A percentile compares a stretch with the other conserved stretches of the same genome.
Conservation (phyloP, 2,113 vertebrate species). For the Falcunculus frontatus region DNA sequence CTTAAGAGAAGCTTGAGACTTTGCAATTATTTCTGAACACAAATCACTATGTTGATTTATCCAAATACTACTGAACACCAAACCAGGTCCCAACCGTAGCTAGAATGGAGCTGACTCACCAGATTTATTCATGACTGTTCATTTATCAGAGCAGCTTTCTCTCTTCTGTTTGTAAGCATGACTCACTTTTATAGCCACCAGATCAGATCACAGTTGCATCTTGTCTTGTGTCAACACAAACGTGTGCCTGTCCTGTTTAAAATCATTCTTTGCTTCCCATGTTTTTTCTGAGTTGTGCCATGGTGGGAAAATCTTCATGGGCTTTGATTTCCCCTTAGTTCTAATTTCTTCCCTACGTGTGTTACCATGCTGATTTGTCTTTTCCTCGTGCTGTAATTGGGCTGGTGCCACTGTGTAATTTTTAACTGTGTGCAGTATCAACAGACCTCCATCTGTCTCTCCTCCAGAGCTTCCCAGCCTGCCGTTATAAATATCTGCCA, state of each 20-base stretch:
- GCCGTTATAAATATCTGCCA: slow-evolving; percentile 40
- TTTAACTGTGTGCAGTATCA: slow-evolving; percentile 38
- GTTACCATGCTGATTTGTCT: neutral
- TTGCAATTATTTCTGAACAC: neutral
- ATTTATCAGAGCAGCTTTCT: neutral
- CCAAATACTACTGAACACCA: neutral
- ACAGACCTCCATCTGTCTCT: slow-evolving; percentile 63
- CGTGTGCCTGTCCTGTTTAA: neutral
- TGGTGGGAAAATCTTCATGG: neutral
- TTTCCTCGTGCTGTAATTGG: slow-evolving; percentile 13
- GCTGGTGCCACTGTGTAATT: slow-evolving; percentile 51
- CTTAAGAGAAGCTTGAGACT: neutral
- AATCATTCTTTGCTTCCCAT: neutral
- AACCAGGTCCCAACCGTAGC: neutral
- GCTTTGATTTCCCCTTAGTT: neutral
- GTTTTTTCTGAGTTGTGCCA: neutral
- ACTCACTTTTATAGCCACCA: neutral
- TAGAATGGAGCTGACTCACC: neutral
- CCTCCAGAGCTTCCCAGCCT: slow-evolving; percentile 39
- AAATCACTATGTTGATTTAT: neutral
- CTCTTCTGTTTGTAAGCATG: neutral
- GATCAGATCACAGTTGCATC: neutral
- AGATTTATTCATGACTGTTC: neutral
- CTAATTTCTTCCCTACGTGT: neutral
- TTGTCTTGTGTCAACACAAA: neutral